Conservation (phyloP, 2,797 vertebrate genomes). For the Rhadinocentrus ornatus region DNA sequence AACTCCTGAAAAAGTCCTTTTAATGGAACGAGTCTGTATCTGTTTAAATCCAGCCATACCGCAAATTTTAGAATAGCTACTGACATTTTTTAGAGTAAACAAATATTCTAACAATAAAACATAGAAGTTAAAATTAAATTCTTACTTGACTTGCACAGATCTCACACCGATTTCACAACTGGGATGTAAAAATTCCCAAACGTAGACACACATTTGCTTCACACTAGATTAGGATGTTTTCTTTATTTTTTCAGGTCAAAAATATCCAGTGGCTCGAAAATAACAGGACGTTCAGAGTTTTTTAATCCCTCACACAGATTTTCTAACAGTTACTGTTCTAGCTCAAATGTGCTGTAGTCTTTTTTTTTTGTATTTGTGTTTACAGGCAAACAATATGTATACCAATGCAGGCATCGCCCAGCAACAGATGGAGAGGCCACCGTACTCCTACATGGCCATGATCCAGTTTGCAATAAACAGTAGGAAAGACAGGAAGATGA, state of each 20-base stretch:
- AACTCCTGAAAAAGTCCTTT: not conserved
- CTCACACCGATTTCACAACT: not conserved
- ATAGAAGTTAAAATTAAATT: not conserved
- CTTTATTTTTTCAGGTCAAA: not conserved
- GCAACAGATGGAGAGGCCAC: conserved; percentile 86
- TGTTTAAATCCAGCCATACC: too few species aligned
- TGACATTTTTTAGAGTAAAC: not conserved
- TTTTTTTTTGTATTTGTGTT: not conserved
- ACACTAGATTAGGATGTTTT: not conserved
- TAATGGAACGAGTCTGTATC: not conserved
- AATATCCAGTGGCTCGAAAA: not conserved
- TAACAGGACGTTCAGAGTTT: not conserved
- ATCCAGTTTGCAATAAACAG: conserved; percentile 99
- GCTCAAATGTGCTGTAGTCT: not conserved
- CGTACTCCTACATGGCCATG: conserved; percentile 98
- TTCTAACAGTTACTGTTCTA: not conserved
- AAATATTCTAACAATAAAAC: not conserved
- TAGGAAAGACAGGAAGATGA: conserved; percentile 89
- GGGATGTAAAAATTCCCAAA: not conserved
- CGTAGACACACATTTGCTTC: not conserved
- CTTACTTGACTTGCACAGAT: not conserved
- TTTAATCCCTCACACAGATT: not conserved
- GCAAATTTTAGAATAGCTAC: not conserved
- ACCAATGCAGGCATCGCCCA: conserved; percentile 1
- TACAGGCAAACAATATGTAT: conserved; percentile 31